Percentiles rank a stretch among this genome's conserved stretches.
Evolutionary conservation across 2,888 invertebrate species (phyloP).

Genomic region (Ceraclea dissimilis): DNA sequence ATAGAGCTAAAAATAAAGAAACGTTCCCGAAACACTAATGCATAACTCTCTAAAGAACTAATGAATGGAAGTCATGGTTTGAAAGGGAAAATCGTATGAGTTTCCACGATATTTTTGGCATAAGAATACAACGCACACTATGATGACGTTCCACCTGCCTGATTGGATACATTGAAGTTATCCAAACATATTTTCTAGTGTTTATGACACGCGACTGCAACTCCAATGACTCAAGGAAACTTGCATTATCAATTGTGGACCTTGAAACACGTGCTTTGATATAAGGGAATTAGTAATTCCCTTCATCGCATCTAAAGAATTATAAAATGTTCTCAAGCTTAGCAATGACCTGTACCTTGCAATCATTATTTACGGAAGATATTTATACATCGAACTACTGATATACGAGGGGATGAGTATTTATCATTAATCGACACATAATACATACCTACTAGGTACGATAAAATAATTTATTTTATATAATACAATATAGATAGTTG

Average conservation of each 20-base stretch:
- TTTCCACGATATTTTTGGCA: not conserved
- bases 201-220: conserved; percentile 2
- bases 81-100: not conserved
- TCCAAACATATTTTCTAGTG: not conserved
- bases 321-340: no score
- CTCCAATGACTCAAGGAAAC: not conserved
- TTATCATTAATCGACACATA: no score
- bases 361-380: no score
- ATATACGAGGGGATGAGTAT: no score
- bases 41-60: conserved; percentile 1
- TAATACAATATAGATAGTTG: no score
- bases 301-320: no score
- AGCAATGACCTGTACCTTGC: no score
- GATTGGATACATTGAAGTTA: not conserved
- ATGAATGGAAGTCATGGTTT: conserved; percentile 1
- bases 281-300: no score
- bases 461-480: no score
- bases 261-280: not conserved
- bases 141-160: not conserved
- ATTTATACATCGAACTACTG: no score
- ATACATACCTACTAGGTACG: no score
- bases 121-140: not conserved
- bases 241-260: conserved; percentile 1
- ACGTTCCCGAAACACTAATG: conserved; percentile 1
- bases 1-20: conserved; percentile 17